phyloP scores from a whole-genome alignment of 1,140 invertebrate genomes.

The Drosophila rhopaloa region DNA sequence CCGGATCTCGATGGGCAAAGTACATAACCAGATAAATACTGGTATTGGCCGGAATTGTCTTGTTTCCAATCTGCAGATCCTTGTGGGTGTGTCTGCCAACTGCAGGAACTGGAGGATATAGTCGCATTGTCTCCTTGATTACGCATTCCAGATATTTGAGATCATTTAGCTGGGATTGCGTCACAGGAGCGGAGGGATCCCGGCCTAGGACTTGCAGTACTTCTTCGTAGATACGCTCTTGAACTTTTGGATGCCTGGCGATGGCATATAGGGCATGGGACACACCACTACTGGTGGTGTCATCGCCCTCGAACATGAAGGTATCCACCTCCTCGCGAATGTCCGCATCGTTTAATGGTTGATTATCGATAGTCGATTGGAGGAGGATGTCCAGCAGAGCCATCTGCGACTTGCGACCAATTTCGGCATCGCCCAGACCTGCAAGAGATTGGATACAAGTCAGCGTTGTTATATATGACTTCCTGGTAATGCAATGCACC shows the following conservation, averaged over 20 bases:
- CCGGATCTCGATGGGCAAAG: slow-evolving; percentile 62
- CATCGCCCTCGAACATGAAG: slow-evolving; percentile 90
- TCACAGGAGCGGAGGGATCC: slow-evolving; percentile 75
- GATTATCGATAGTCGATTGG: slow-evolving; percentile 86
- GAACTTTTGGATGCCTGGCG: slow-evolving; percentile 67
- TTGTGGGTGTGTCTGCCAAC: slow-evolving; percentile 84
- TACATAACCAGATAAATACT: slow-evolving; percentile 80
- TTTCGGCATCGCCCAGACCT: slow-evolving; percentile 60
- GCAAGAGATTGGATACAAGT: background rate
- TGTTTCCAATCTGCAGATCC: slow-evolving; percentile 61
- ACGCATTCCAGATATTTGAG: slow-evolving; percentile 86
- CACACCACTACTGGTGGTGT: slow-evolving; percentile 71
- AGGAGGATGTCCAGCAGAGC: slow-evolving; percentile 92
- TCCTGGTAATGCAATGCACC: slow-evolving; percentile 24
- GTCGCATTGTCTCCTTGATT: slow-evolving; percentile 85
- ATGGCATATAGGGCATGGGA: slow-evolving; percentile 63
- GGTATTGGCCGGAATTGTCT: slow-evolving; percentile 54
- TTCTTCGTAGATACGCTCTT: slow-evolving; percentile 87
- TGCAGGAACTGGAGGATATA: slow-evolving; percentile 86
- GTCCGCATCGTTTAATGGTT: slow-evolving; percentile 87
- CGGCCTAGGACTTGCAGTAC: slow-evolving; percentile 85
- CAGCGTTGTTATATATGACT: background rate
- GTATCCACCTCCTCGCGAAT: slow-evolving; percentile 91
- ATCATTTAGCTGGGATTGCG: slow-evolving; percentile 80
- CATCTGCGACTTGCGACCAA: slow-evolving; percentile 86